Evolutionary conservation across 1,140 invertebrate species (phyloP), one percentile per base, ranked within the genome.

Genomic region (Halyomorpha halys): DNA sequence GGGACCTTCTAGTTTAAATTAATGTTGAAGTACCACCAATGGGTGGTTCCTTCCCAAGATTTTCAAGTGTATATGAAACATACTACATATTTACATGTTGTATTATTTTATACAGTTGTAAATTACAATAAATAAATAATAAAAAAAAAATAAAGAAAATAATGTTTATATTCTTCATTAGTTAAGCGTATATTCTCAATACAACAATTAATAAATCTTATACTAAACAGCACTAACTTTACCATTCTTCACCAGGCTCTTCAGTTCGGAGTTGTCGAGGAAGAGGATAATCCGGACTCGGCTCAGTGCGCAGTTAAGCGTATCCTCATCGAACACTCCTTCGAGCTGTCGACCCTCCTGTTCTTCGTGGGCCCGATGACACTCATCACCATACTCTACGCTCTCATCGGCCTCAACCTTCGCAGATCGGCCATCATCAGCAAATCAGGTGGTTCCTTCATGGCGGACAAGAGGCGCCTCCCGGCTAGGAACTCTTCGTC

Each of bases 291-390:
- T 6, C 53, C 53, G 4, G 53, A 56, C 8, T 56, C 23, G 15
- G 53, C 53, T 9, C 59, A 44, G 19, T 69, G 68, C 61, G 54
- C 44, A 8, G 59, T 68, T 21, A 67, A 63, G 44, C 34, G 78
- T 70, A 77, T 81, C 1, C 78, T 88, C 16, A 78, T 88, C 18
- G 76, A 80, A n/a, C 84, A 90, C 72, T 83, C 86, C 1, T 94
- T 93, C 70, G 87, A 89, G 70, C 79, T 93, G 62, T 91, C 90
- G 0, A 89, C 89, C 0, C 81, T 92, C 67, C 72, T 94, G 18
- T 92, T 94, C 73, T 95, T 95, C 73, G 80, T 90, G 8, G 77
- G 85, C 3, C 91, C 92, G 0, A 92, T 94, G 89, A 84, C 86
- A 9, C 74, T 93, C 25, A 94, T 94, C 69, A 88, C 85, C 8